Evolutionary conservation across 2,888 invertebrate genomes (phyloP).

Genomic region (Monochamus alternatus): DNA sequence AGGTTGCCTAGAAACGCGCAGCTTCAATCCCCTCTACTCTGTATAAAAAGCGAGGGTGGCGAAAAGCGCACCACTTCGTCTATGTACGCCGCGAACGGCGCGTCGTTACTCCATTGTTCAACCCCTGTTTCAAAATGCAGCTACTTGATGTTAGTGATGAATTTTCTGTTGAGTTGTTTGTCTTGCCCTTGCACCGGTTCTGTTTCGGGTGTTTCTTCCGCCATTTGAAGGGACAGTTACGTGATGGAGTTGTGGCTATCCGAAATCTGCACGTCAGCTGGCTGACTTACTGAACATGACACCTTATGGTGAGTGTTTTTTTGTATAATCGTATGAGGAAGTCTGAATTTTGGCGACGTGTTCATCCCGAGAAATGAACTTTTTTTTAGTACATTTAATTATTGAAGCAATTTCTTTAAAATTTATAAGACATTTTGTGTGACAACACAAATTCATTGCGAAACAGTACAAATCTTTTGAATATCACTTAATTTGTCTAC

Average conservation of each 20-base stretch:
- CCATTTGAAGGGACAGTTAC: slow-evolving; percentile 7
- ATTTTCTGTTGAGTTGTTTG: neutral
- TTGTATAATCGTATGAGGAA: neutral
- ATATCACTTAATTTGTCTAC: too few species aligned
- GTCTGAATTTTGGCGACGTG: neutral
- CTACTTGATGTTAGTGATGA: slow-evolving; percentile 28
- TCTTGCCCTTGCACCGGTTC: neutral
- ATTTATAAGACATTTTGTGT: too few species aligned
- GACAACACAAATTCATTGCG: too few species aligned
- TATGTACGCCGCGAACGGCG: slow-evolving; percentile 56
- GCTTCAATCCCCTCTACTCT: slow-evolving; percentile 67
- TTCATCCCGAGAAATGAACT: neutral
- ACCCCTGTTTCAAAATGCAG: slow-evolving; percentile 33
- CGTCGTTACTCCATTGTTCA: slow-evolving; percentile 44
- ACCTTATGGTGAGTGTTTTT: slow-evolving; percentile 22
- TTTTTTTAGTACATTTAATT: too few species aligned
- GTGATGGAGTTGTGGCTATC: slow-evolving; percentile 23
- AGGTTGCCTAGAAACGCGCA: slow-evolving; percentile 69
- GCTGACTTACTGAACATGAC: slow-evolving; percentile 17
- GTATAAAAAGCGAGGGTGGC: slow-evolving; percentile 68
- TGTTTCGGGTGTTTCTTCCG: slow-evolving; percentile 1
- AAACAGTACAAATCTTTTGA: too few species aligned
- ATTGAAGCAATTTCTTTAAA: too few species aligned
- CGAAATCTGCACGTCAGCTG: slow-evolving; percentile 5
- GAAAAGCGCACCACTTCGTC: slow-evolving; percentile 64